Percentiles rank a stretch among this genome's conserved stretches.
phyloP scores from a whole-genome alignment of 1,140 invertebrate genomes.

The Proctacanthus coquilletti region DNA sequence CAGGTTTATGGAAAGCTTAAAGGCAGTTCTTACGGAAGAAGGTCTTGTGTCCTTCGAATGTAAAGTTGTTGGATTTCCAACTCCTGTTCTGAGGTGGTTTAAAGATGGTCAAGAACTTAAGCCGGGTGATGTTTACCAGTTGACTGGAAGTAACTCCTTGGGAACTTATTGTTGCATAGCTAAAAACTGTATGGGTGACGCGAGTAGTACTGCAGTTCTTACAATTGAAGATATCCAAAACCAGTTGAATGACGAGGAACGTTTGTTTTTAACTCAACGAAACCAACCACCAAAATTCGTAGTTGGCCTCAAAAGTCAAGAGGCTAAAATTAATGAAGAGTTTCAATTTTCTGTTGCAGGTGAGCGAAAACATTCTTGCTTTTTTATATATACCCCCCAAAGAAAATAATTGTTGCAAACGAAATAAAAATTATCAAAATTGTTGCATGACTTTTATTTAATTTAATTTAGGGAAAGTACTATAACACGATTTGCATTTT shows the following conservation, averaged over 20 bases:
- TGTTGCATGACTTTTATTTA: no score
- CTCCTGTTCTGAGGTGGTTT: constrained; percentile 71
- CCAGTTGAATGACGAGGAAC: constrained; percentile 75
- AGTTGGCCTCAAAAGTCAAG: constrained; percentile 62
- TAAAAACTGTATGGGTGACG: constrained; percentile 80
- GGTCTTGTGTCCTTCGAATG: constrained; percentile 84
- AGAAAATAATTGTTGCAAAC: not conserved
- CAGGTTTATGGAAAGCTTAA: constrained; percentile 73
- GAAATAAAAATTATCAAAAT: not conserved
- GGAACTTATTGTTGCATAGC: constrained; percentile 87
- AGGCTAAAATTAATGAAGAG: constrained; percentile 65
- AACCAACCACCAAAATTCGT: constrained; percentile 72
- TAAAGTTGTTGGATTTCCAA: constrained; percentile 81
- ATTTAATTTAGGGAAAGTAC: no score
- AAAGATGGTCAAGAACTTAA: constrained; percentile 83
- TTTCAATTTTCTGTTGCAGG: constrained; percentile 69
- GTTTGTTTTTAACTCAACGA: constrained; percentile 51
- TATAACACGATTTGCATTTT: no score
- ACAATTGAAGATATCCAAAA: constrained; percentile 83
- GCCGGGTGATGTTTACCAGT: constrained; percentile 80
- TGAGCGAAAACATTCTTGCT: no score
- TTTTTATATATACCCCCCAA: no score
- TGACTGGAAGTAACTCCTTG: constrained; percentile 74
- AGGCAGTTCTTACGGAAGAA: constrained; percentile 76
- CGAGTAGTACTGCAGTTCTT: constrained; percentile 67